Evolutionary conservation across 1,140 invertebrate genomes (phyloP).

Genomic region (Tetraneura akinire): DNA sequence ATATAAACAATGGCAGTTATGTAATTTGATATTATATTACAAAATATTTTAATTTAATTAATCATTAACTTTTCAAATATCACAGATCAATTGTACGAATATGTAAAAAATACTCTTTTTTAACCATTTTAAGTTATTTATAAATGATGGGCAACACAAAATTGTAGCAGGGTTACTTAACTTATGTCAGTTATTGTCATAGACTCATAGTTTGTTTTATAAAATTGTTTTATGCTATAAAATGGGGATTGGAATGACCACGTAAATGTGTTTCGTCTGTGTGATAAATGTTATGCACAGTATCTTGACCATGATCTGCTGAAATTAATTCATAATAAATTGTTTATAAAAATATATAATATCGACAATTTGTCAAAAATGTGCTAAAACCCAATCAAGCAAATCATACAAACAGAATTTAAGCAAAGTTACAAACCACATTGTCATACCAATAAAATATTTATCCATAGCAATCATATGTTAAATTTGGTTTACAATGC

Average conservation of each 20-base stretch:
- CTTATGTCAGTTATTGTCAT: slow-evolving; percentile 5
- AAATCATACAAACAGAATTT: background rate
- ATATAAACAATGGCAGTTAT: background rate
- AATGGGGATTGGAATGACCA: slow-evolving; percentile 43
- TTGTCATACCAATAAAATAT: too few species aligned
- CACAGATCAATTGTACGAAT: slow-evolving; percentile 5
- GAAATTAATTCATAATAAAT: slow-evolving; percentile 24
- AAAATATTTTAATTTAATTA: background rate
- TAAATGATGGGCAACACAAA: background rate
- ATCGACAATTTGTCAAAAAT: too few species aligned
- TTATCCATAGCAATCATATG: too few species aligned
- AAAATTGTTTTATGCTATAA: slow-evolving; percentile 16
- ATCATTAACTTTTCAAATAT: slow-evolving; percentile 1
- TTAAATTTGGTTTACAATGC: too few species aligned
- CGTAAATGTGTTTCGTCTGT: slow-evolving; percentile 32
- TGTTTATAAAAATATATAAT: background rate
- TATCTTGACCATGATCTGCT: slow-evolving; percentile 31
- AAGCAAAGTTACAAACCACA: slow-evolving; percentile 4
- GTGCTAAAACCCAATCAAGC: background rate
- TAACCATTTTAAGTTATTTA: background rate
- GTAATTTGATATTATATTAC: background rate
- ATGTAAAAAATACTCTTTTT: background rate
- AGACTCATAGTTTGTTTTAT: too few species aligned
- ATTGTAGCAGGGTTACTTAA: background rate
- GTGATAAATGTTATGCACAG: background rate